phyloP scores from a whole-genome alignment of 2,888 invertebrate genomes.

The Lasioglossum morio region DNA sequence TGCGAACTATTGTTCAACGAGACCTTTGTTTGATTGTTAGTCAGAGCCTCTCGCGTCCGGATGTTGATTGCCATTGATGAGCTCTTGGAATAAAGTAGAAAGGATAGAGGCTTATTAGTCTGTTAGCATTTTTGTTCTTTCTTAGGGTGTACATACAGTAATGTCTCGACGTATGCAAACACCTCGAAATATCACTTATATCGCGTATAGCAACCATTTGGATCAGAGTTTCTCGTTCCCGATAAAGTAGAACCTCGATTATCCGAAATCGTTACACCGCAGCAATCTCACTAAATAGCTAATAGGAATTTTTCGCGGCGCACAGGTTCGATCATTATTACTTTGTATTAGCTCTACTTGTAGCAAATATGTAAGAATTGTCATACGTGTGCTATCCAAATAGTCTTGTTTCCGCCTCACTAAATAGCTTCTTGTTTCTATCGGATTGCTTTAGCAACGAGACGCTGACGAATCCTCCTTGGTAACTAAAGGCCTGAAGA shows the following conservation, averaged over 20 bases:
- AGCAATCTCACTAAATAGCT: neutral
- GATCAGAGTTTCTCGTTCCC: too few relatives aligned
- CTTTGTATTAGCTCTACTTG: too few relatives aligned
- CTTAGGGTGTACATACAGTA: neutral
- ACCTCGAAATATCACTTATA: too few relatives aligned
- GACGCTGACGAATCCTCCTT: conserved; percentile 66
- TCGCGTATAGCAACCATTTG: too few relatives aligned
- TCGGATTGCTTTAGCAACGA: conserved; percentile 50
- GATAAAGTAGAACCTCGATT: too few relatives aligned
- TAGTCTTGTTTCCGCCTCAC: too few relatives aligned
- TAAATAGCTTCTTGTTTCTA: neutral
- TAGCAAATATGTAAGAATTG: too few relatives aligned
- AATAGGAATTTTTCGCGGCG: too few relatives aligned
- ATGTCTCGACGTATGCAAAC: neutral
- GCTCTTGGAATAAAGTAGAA: neutral
- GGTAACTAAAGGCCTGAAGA: conserved; percentile 75
- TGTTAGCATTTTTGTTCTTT: neutral
- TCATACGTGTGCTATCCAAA: too few relatives aligned
- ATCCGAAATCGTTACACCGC: too few relatives aligned
- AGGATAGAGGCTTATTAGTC: neutral
- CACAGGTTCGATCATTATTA: too few relatives aligned
- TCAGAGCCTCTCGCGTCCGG: neutral
- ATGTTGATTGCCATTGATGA: neutral
- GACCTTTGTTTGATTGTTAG: conserved; percentile 1
- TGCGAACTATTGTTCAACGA: conserved; percentile 29